Base-by-base conservation (phyloP, 2,797 vertebrate species). In the Syngnathus rostellatus region DNA sequence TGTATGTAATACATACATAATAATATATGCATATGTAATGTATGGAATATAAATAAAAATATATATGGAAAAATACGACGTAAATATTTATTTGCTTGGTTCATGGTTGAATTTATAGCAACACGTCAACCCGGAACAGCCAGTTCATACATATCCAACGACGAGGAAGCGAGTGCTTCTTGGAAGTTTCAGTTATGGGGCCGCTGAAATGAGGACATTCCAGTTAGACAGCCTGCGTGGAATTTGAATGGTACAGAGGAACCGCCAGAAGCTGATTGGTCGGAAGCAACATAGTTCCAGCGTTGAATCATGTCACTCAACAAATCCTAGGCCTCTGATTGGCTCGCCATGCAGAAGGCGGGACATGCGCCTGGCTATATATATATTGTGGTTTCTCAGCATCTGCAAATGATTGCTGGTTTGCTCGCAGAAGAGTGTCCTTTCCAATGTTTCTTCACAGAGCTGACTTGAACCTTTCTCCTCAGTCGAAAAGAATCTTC, bases 191-290 rank as follows among this genome's bases (percentile, higher is more conserved):
- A 53, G 69, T 60, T 63, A 6, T 41, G 58, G 40, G 65, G 11
- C 72, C 38, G 2, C 72, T 48, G 76, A 82, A 83, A 85, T 77
- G 81, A 84, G 86, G 85, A 84, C 87, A 83, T 89, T 91, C 89
- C 86, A 85, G 87, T 82, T 85, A 68, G 79, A 68, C 83, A 86
- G 89, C 86, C 84, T 89, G 87, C 83, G 80, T 80, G 83, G 82
- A 90, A 89, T 92, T 92, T 92, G 90, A 92, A 92, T 88, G 87
- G 87, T 85, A 86, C 90, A 84, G 89, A 91, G 88, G 90, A 92
- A 92, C 95, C 95, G 94, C 95, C 93, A 66, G 74, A 50, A 58
- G 86, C 73, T 84, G 72, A 92, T 91, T 91, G 89, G 91, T 63
- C 59, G 8, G 40, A 9, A 68, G 6, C 37, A 6, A 71, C 72